Conservation (phyloP, 2,113 vertebrate species). For the Elephantulus edwardii region DNA sequence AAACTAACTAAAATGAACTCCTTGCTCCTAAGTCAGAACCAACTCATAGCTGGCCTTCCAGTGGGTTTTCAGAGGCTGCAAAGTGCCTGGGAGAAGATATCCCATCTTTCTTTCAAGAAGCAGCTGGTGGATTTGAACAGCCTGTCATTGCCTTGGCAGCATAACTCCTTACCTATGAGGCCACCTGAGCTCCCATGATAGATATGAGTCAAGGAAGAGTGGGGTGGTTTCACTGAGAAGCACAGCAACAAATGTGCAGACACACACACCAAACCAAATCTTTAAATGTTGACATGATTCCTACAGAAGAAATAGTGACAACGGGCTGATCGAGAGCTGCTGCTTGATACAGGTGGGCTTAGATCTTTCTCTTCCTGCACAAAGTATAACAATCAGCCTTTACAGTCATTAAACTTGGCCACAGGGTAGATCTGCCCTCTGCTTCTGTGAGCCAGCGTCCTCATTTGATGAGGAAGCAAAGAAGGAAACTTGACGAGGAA, state of each 20-base stretch:
- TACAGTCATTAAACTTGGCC: neutral
- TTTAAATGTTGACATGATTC: neutral
- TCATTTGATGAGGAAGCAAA: neutral
- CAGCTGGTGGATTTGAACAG: too few relatives aligned
- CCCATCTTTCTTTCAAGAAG: too few relatives aligned
- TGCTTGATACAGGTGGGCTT: neutral
- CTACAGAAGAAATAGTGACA: neutral
- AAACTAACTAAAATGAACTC: neutral
- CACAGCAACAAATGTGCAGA: neutral
- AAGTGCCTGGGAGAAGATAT: too few relatives aligned
- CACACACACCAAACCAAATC: neutral
- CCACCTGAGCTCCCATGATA: too few relatives aligned
- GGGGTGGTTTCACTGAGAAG: too few relatives aligned
- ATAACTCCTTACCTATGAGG: too few relatives aligned
- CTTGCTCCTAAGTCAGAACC: too few relatives aligned
- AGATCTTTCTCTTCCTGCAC: neutral
- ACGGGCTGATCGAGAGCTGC: too few relatives aligned
- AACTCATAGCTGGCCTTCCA: too few relatives aligned
- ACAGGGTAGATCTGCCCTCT: neutral
- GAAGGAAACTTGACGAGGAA: neutral
- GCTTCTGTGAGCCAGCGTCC: neutral
- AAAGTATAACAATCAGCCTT: neutral
- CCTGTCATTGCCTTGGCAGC: too few relatives aligned
- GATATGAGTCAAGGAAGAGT: too few relatives aligned
- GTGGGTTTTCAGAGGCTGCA: too few relatives aligned